A percentile compares a stretch with the other conserved stretches of the same genome.
These are phyloP conservation scores for Erpornis zantholeuca DNA, from an alignment of 2,113 vertebrate genomes.

Conservation along the genomic window DNA sequence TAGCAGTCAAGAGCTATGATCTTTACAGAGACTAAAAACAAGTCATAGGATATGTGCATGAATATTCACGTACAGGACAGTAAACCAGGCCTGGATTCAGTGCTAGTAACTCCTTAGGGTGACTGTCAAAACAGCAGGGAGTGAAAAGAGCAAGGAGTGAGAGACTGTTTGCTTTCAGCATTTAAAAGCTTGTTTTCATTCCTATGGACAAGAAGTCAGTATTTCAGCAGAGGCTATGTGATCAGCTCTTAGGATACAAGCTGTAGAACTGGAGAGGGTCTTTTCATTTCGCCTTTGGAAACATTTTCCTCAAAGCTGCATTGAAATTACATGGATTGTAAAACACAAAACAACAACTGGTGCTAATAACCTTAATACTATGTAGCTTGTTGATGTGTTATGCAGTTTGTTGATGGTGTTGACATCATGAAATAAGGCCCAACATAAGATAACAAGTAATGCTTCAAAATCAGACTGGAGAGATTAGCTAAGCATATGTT, in stretches of 20 bases:
- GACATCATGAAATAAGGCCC: slow-evolving; percentile 15
- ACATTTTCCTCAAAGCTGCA: slow-evolving; percentile 3
- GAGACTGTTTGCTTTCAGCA: slow-evolving; percentile 12
- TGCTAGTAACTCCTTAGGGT: slow-evolving; percentile 20
- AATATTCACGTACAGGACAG: slow-evolving; percentile 34
- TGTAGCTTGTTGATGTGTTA: neutral
- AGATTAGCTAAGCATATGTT: slow-evolving; percentile 25
- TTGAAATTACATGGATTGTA: neutral
- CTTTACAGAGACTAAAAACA: slow-evolving; percentile 29
- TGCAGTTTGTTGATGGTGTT: slow-evolving; percentile 11
- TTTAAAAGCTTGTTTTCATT: slow-evolving; percentile 13
- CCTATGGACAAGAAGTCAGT: slow-evolving; percentile 8
- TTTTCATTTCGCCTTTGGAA: neutral
- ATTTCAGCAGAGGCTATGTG: neutral
- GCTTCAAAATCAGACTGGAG: slow-evolving; percentile 31
- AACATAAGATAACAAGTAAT: neutral
- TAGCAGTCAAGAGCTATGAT: slow-evolving; percentile 44
- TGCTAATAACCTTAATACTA: slow-evolving; percentile 48
- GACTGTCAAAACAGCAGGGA: neutral
- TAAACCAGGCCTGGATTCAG: slow-evolving; percentile 32
- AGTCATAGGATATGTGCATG: slow-evolving; percentile 1
- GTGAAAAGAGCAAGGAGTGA: slow-evolving; percentile 36
- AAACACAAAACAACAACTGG: slow-evolving; percentile 14
- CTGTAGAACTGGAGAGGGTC: neutral
- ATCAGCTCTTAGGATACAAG: neutral